These are phyloP conservation scores for Cheilinus undulatus DNA, from an alignment of 2,113 vertebrate genomes.

Conservation along the genomic window DNA sequence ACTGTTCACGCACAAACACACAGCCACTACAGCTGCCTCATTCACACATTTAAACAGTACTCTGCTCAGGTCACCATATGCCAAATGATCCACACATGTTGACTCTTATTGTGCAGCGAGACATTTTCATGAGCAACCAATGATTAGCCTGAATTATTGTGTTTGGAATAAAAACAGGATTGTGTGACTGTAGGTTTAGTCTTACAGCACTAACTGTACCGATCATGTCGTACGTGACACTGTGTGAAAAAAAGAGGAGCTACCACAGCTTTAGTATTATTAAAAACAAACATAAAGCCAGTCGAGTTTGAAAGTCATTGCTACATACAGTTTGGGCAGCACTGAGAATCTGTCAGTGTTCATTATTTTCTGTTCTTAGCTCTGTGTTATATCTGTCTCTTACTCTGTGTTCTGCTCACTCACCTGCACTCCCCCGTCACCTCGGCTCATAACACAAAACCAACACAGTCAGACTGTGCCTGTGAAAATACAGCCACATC, in stretches of 20 bases:
- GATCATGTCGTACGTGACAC: neutral
- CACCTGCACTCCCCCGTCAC: conserved; percentile 61
- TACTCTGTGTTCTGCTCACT: conserved; percentile 34
- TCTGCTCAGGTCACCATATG: too few species aligned
- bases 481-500: conserved; percentile 1
- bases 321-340: conserved; percentile 2
- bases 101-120: too few species aligned
- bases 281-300: conserved; percentile 35
- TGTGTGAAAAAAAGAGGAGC: neutral
- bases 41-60: too few species aligned
- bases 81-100: too few species aligned
- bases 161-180: too few species aligned
- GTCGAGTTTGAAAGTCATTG: neutral
- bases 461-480: conserved; percentile 54
- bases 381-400: conserved; percentile 32
- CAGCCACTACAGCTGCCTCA: too few species aligned
- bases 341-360: conserved; percentile 29
- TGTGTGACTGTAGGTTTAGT: too few species aligned
- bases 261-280: conserved; percentile 13
- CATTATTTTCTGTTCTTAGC: conserved; percentile 56
- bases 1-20: too few species aligned
- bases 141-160: too few species aligned
- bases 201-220: too few species aligned
- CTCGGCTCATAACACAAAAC: conserved; percentile 71
- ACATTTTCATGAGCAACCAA: too few species aligned